Conservation (phyloP, 2,797 vertebrate genomes). For the Echiichthys vipera region DNA sequence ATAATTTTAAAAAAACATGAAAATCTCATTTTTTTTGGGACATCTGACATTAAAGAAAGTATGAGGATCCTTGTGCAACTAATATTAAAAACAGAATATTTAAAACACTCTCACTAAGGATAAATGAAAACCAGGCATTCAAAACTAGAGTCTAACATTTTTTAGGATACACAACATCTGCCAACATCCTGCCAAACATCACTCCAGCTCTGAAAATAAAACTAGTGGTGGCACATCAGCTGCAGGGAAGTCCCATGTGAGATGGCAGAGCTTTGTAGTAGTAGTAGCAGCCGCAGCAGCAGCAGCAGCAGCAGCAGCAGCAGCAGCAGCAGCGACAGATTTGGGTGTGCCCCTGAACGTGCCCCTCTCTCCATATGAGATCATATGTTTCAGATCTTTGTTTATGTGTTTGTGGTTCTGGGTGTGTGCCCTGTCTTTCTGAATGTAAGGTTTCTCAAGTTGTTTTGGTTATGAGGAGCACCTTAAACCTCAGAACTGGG, state of each 20-base stretch:
- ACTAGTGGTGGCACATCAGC: conserved; percentile 48
- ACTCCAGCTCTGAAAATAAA: conserved; percentile 32
- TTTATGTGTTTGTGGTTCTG: conserved; percentile 87
- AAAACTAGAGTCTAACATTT: conserved; percentile 29
- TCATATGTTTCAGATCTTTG: conserved; percentile 82
- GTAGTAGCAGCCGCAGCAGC: too few relatives aligned
- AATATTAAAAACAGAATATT: conserved; percentile 10
- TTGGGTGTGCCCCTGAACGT: conserved; percentile 79
- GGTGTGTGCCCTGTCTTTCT: conserved; percentile 83
- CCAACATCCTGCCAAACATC: conserved; percentile 50
- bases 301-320: conserved; percentile 36
- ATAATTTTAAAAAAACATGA: too few relatives aligned
- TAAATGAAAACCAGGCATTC: conserved; percentile 49
- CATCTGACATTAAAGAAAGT: conserved; percentile 4
- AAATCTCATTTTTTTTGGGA: too few relatives aligned
- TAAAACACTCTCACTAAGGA: conserved; percentile 29
- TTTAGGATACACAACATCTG: conserved; percentile 38
- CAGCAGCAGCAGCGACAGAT: conserved; percentile 55
- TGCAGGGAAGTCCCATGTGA: conserved; percentile 66
- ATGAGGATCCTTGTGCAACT: conserved; percentile 10
- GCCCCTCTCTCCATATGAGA: conserved; percentile 80
- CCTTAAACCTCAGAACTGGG: conserved; percentile 79
- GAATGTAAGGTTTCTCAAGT: conserved; percentile 80
- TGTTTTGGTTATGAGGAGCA: conserved; percentile 76
- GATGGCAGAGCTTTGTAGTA: conserved; percentile 69